Conservation (phyloP, 2,113 vertebrate genomes). For the Dipodomys spectabilis region DNA sequence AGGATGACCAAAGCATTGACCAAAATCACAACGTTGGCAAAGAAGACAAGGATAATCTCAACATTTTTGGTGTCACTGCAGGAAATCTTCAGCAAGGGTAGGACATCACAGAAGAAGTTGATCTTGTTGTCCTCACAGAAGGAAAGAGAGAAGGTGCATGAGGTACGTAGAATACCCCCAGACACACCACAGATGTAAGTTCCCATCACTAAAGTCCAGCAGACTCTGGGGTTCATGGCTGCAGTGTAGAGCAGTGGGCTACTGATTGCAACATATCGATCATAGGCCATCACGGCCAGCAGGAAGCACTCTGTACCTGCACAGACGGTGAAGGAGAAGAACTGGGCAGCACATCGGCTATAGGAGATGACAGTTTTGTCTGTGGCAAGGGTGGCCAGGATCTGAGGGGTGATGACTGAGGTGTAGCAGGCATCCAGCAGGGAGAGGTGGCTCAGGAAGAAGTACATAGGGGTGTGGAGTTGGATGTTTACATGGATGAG, state of each 20-base stretch:
- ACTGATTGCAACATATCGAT: conserved; percentile 53
- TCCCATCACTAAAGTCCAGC: conserved; percentile 52
- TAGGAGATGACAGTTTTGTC: conserved; percentile 3
- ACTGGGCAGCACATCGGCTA: conserved; percentile 28
- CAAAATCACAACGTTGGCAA: conserved; percentile 65
- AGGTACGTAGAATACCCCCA: conserved; percentile 64
- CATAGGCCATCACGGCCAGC: conserved; percentile 70
- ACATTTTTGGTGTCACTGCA: conserved; percentile 64
- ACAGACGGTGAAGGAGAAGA: conserved; percentile 74
- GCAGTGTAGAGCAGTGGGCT: conserved; percentile 40
- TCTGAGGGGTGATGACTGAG: conserved; percentile 66
- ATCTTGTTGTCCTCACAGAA: conserved; percentile 77
- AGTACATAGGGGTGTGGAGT: conserved; percentile 65
- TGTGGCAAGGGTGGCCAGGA: conserved; percentile 44
- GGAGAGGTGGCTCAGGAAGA: conserved; percentile 71
- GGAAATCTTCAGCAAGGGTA: conserved; percentile 73
- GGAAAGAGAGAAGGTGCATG: conserved; percentile 62
- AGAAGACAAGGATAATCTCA: conserved; percentile 55
- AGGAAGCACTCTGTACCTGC: conserved; percentile 66
- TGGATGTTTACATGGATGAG: conserved; percentile 59
- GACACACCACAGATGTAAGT: conserved; percentile 35
- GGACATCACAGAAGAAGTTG: conserved; percentile 81
- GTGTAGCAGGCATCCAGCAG: conserved; percentile 58
- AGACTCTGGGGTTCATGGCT: conserved; percentile 46
- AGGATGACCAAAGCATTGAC: conserved; percentile 64